phyloP scores from a whole-genome alignment of 2,888 invertebrate genomes.

The Callyntrura guangdongensis region DNA sequence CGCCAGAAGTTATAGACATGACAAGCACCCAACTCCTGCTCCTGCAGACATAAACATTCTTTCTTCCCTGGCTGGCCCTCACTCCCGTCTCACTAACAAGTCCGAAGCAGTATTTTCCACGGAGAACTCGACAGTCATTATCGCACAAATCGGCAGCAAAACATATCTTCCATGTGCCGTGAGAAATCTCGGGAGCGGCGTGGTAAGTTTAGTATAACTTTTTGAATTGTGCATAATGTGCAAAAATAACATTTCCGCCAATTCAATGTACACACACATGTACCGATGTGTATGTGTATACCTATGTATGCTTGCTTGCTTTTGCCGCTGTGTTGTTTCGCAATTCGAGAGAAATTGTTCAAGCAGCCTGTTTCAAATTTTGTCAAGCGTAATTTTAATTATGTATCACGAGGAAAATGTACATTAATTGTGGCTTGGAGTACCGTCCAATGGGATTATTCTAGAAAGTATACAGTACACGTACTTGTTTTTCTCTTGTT shows the following conservation, averaged over 20 bases:
- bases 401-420: slow-evolving; percentile 35
- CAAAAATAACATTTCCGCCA: slow-evolving; percentile 19
- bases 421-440: slow-evolving; percentile 48
- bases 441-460: slow-evolving; percentile 8
- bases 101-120: slow-evolving; percentile 89
- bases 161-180: slow-evolving; percentile 94
- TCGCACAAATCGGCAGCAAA: slow-evolving; percentile 92
- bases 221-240: not conserved
- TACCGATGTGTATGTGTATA: not conserved
- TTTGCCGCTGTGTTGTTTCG: not conserved
- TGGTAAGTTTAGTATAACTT: slow-evolving; percentile 89
- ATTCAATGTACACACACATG: not conserved
- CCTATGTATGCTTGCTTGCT: not conserved
- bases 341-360: slow-evolving; percentile 6
- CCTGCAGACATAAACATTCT: slow-evolving; percentile 65
- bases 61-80: slow-evolving; percentile 54
- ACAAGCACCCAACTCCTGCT: slow-evolving; percentile 80
- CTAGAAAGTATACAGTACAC: not conserved
- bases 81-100: slow-evolving; percentile 66
- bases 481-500: not conserved
- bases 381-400: slow-evolving; percentile 57
- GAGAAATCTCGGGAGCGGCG: slow-evolving; percentile 94
- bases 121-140: slow-evolving; percentile 93
- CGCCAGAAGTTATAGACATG: slow-evolving; percentile 81
- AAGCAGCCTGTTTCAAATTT: not conserved